Evolutionary conservation across 2,888 invertebrate genomes (phyloP).

Genomic region (Synergus gifuensis): DNA sequence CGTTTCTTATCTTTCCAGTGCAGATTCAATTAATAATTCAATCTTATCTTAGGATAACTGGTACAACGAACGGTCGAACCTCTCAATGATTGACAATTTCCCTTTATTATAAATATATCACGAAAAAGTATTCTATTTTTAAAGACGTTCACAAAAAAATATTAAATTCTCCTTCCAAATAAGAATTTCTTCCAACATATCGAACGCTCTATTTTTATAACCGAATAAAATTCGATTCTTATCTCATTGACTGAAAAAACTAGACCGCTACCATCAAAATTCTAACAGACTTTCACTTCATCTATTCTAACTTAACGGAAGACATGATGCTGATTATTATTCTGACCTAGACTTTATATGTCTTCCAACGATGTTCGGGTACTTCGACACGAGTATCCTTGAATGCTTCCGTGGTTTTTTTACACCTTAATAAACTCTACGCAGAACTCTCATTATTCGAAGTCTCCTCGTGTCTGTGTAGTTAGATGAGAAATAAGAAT

Average conservation of each 20-base stretch:
- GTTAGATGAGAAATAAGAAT: neutral
- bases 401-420: neutral
- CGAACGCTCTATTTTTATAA: neutral
- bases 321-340: constrained; percentile 6
- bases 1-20: neutral
- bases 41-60: neutral
- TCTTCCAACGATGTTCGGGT: neutral
- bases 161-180: neutral
- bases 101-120: no score
- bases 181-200: neutral
- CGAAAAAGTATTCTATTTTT: neutral
- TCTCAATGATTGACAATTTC: no score
- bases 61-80: no score
- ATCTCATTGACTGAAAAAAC: neutral
- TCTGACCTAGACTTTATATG: neutral
- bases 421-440: neutral
- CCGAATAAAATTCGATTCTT: neutral
- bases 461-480: neutral
- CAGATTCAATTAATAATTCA: neutral
- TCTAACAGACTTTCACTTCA: constrained; percentile 28
- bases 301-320: neutral
- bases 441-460: neutral
- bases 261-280: constrained; percentile 22
- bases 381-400: constrained; percentile 1
- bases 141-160: neutral